A percentile compares a stretch with the other conserved stretches of the same genome.
These are phyloP conservation scores for Sterna hirundo DNA, from an alignment of 2,113 vertebrate genomes.

Conservation along the genomic window DNA sequence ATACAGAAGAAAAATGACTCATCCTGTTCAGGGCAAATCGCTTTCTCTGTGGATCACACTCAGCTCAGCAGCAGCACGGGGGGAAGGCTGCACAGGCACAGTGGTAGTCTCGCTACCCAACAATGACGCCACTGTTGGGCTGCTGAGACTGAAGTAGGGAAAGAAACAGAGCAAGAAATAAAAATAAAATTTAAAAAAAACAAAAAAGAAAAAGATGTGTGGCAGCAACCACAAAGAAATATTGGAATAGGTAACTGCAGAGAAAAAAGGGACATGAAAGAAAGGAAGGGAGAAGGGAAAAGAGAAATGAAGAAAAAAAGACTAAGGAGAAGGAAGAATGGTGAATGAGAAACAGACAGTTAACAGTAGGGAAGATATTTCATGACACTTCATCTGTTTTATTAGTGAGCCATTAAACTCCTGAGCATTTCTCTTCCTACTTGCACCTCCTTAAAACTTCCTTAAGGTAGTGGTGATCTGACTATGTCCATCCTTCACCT, in stretches of 20 bases:
- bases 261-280: neutral
- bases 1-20: slow-evolving; percentile 1
- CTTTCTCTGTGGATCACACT: neutral
- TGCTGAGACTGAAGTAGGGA: neutral
- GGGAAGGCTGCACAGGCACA: neutral
- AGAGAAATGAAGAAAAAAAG: neutral
- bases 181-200: neutral
- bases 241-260: neutral
- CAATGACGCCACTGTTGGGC: neutral
- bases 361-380: neutral
- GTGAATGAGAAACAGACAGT: neutral
- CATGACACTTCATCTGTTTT: neutral
- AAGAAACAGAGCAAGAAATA: neutral
- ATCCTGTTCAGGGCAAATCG: neutral
- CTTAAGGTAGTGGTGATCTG: neutral
- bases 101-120: neutral
- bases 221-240: neutral
- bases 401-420: neutral
- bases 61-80: neutral
- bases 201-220: neutral
- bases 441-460: neutral
- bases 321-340: neutral
- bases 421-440: neutral
- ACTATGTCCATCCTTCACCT: neutral
- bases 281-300: neutral